phyloP scores from a whole-genome alignment of 92 coral and sea anemone genomes.

The Virgularia gustaviana region DNA sequence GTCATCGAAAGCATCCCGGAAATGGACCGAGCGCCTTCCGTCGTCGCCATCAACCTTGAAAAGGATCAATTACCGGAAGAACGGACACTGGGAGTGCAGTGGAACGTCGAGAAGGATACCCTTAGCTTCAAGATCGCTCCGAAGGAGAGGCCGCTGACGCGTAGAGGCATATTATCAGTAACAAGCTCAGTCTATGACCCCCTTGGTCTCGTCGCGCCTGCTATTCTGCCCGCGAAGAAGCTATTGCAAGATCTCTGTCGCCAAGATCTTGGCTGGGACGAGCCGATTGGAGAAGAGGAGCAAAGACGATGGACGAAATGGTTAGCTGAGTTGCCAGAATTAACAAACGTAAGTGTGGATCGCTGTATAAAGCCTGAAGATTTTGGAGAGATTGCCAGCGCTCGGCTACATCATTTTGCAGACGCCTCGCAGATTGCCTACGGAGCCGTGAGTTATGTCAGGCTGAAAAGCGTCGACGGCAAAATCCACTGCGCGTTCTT shows the following conservation, averaged over 20 bases:
- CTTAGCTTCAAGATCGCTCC: neutral
- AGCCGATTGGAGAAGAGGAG: neutral
- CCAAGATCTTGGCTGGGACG: neutral
- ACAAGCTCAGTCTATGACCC: slow-evolving; percentile 1
- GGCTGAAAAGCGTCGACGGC: neutral
- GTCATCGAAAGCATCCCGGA: neutral
- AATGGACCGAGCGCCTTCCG: neutral
- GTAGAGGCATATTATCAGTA: neutral
- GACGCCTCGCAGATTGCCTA: slow-evolving; percentile 26
- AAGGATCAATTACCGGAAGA: neutral
- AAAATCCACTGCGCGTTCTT: neutral
- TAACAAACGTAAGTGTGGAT: neutral
- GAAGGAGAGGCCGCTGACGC: neutral
- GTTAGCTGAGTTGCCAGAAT: neutral
- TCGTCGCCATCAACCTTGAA: neutral
- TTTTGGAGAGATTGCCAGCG: neutral
- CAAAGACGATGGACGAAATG: neutral
- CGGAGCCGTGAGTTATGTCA: slow-evolving; percentile 9
- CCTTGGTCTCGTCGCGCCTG: neutral
- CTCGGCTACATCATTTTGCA: slow-evolving; percentile 14
- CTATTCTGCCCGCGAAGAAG: slow-evolving; percentile 1
- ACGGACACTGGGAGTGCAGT: neutral
- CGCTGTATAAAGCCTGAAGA: neutral
- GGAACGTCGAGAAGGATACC: neutral
- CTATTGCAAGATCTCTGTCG: neutral